These are phyloP conservation scores for Micromesistius poutassou DNA, from an alignment of 2,797 vertebrate species.

Conservation along the genomic window DNA sequence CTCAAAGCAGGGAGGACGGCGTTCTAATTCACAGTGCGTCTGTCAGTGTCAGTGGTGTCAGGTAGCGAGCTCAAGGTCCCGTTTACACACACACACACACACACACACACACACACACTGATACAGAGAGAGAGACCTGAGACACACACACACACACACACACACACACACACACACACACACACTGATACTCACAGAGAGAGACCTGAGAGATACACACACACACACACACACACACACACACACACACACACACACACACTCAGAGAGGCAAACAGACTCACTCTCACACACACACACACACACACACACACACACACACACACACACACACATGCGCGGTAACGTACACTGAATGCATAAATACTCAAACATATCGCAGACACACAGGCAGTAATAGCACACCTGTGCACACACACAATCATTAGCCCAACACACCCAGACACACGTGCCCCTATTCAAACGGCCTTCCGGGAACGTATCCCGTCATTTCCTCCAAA, in stretches of 20 bases:
- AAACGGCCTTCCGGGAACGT: background rate
- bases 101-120: background rate
- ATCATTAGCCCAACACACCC: background rate
- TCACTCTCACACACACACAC: background rate
- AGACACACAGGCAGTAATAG: background rate
- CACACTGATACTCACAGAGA: background rate
- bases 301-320: background rate
- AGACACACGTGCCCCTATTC: background rate
- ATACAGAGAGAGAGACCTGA: background rate
- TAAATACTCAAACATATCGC: background rate
- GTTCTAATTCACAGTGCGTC: constrained; percentile 32
- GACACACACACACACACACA: too few species aligned
- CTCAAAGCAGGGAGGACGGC: background rate
- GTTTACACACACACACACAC: constrained; percentile 3
- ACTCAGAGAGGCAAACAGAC: background rate
- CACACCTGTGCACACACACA: background rate
- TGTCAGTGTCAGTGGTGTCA: constrained; percentile 27
- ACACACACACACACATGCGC: background rate
- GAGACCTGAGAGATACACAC: background rate
- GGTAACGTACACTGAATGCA: background rate
- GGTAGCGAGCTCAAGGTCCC: constrained; percentile 35
- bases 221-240: too few species aligned
- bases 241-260: background rate
- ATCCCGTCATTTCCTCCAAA: background rate
- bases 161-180: constrained; percentile 6